A percentile compares a stretch with the other conserved stretches of the same genome.
phyloP scores from a whole-genome alignment of 1,140 invertebrate genomes.

The Scaptomyza graminum region DNA sequence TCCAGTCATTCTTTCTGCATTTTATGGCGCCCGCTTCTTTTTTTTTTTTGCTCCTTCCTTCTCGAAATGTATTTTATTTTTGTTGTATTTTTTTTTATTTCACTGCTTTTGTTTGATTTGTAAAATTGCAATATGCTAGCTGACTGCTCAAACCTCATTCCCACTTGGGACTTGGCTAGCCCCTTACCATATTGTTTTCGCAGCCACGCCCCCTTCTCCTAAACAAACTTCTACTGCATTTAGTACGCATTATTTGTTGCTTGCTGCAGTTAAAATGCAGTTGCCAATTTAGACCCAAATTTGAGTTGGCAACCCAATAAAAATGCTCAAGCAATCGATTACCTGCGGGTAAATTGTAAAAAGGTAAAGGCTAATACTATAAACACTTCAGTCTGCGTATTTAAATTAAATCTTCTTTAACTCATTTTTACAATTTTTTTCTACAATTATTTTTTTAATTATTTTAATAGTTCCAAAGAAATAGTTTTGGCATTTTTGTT shows the following conservation, averaged over 20 bases:
- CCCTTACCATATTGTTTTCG: constrained; percentile 16
- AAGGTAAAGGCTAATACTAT: no score
- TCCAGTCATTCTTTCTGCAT: constrained; percentile 48
- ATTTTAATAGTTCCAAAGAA: no score
- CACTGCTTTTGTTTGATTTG: constrained; percentile 73
- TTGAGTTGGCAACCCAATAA: background rate
- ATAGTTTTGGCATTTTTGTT: no score
- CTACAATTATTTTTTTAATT: no score
- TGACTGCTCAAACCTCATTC: constrained; percentile 38
- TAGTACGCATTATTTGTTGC: constrained; percentile 52
- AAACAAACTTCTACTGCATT: constrained; percentile 19
- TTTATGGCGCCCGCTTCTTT: constrained; percentile 29
- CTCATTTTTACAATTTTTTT: no score
- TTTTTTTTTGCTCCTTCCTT: background rate
- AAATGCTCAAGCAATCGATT: constrained; percentile 7
- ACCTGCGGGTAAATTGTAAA: no score
- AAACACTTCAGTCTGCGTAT: no score
- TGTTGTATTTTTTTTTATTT: background rate
- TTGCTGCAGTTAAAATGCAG: constrained; percentile 65
- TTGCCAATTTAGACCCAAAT: constrained; percentile 45
- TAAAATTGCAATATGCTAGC: constrained; percentile 79
- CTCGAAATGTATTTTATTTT: constrained; percentile 8
- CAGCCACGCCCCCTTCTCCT: background rate
- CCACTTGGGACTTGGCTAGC: background rate
- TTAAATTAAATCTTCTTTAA: no score